Evolutionary conservation across 2,113 vertebrate genomes (phyloP).

Genomic region (Platanista minor): DNA sequence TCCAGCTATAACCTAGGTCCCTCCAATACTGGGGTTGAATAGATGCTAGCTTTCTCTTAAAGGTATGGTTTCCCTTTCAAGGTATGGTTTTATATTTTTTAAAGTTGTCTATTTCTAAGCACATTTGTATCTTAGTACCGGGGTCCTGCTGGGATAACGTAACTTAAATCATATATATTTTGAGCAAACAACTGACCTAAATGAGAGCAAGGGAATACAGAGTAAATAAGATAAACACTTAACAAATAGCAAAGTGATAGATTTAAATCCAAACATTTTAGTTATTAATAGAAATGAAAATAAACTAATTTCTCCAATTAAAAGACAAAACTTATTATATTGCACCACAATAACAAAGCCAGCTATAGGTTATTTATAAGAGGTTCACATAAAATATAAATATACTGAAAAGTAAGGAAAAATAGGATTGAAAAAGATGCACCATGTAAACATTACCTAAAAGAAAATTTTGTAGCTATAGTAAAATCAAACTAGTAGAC

Average conservation of each 20-base stretch:
- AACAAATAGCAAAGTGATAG: not conserved
- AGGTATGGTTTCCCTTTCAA: not conserved
- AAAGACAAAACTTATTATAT: not conserved
- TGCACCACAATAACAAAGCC: not conserved
- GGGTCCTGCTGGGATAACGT: not conserved
- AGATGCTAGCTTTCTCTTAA: not conserved
- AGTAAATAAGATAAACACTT: not conserved
- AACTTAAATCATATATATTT: not conserved
- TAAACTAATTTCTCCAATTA: not conserved
- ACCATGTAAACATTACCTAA: not conserved
- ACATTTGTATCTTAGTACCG: not conserved
- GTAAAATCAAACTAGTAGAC: not conserved
- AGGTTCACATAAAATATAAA: not conserved
- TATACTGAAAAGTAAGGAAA: not conserved
- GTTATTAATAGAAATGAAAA: conserved; percentile 11
- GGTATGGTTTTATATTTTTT: not conserved
- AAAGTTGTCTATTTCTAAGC: not conserved
- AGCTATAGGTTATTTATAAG: not conserved
- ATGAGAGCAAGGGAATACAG: not conserved
- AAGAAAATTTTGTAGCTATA: not conserved
- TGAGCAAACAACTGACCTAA: not conserved
- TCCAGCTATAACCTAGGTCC: not conserved
- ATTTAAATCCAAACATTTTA: not conserved
- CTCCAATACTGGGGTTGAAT: not conserved
- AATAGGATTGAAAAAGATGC: not conserved